Conservation (phyloP, 1,140 invertebrate species). For the Drosophila ananassae region DNA sequence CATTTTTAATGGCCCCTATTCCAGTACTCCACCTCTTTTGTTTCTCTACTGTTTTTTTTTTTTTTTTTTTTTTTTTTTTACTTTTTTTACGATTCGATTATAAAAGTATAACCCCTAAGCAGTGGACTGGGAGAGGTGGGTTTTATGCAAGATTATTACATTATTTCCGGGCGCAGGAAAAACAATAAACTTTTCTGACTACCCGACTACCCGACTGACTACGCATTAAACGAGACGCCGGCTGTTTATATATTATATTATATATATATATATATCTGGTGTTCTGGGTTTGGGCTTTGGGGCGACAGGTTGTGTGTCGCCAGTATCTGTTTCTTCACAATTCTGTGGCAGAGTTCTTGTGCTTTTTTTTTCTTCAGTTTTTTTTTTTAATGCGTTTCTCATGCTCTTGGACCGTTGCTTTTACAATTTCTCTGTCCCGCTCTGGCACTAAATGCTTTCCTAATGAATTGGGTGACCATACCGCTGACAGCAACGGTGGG, state of each 20-base stretch:
- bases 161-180: slow-evolving; percentile 69
- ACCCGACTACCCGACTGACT: slow-evolving; percentile 25
- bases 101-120: slow-evolving; percentile 61
- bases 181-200: slow-evolving; percentile 71
- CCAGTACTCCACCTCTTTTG: not conserved
- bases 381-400: slow-evolving; percentile 73
- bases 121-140: slow-evolving; percentile 8
- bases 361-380: slow-evolving; percentile 15
- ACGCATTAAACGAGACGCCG: slow-evolving; percentile 70
- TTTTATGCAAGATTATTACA: slow-evolving; percentile 80
- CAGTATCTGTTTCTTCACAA: slow-evolving; percentile 41
- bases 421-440: slow-evolving; percentile 36
- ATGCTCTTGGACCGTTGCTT: slow-evolving; percentile 76
- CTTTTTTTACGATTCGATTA: slow-evolving; percentile 73
- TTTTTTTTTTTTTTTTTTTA: slow-evolving; percentile 30
- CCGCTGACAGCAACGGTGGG: slow-evolving; percentile 51
- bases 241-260: slow-evolving; percentile 19
- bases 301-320: slow-evolving; percentile 16
- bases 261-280: slow-evolving; percentile 3
- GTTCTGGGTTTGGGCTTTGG: slow-evolving; percentile 18
- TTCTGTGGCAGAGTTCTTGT: slow-evolving; percentile 22
- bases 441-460: slow-evolving; percentile 70
- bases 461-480: slow-evolving; percentile 81
- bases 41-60: slow-evolving; percentile 25
- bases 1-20: slow-evolving; percentile 45